Evolutionary conservation across 1,140 invertebrate species (phyloP), one percentile per base, ranked within the genome.

Genomic region (Episyrphus balteatus): DNA sequence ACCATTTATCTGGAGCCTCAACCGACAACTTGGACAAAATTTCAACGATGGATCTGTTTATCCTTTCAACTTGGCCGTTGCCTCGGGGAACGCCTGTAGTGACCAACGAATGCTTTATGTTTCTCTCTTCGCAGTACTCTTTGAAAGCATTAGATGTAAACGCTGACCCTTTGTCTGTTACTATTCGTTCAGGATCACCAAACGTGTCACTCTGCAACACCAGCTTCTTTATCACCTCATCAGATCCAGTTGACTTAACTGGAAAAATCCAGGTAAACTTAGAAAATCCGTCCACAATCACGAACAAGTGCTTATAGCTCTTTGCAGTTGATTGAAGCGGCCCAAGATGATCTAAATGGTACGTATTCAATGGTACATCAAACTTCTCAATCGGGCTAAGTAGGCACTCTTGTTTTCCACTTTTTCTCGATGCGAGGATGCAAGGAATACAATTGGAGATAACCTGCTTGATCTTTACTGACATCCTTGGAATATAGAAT

Each of bases 351-450:
- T 47, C 49, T 15, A 53, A 19, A 31, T 51, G 52, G 1, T 50
- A 52, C 8, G 56, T 61, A 30, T 38, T 32, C 8, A 65, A 48
- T 3, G 63, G 58, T 1, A 48, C 18, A 11, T 57, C 58, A 13
- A 47, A 51, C 50, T 60, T 70, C 1, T 54, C 48, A 11, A 68
- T 54, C 0, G 58, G 51, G 40, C 65, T 42, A 11, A 68, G 41
- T n/a, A 51, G 52, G 5, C 62, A 69, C 55, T 72, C 62, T 44
- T 62, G 51, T 48, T 69, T 73, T 8, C 70, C 69, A 45, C 47
- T 41, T 17, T 65, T 67, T 31, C 47, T 3, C 32, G 48, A 47
- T 12, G 42, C 44, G 9, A 66, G 43, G 32, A 70, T 51, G 39
- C 68, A 69, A n/a, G 44, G 37, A 6, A 70, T 42, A 47, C 69